Percentiles rank a stretch among this genome's conserved stretches.
Evolutionary conservation across 2,888 invertebrate species (phyloP).

Genomic region (Rhyacophila evoluta): DNA sequence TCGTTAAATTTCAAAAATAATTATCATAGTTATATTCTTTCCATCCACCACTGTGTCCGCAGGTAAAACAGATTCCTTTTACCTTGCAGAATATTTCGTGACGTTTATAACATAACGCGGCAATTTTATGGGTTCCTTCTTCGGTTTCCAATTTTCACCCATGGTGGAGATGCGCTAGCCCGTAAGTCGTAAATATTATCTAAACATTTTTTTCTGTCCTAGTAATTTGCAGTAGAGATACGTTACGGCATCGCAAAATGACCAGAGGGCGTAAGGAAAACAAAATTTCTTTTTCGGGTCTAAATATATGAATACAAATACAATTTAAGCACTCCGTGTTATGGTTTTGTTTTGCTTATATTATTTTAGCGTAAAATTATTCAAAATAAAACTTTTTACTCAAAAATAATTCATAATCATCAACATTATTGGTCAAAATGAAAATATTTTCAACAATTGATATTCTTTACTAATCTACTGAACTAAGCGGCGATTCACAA

Average conservation of each 20-base stretch:
- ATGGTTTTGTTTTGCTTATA: not conserved
- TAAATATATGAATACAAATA: not conserved
- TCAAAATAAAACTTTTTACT: too few relatives aligned
- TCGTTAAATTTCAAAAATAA: too few relatives aligned
- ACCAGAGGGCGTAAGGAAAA: not conserved
- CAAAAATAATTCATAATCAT: too few relatives aligned
- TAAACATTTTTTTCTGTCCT: not conserved
- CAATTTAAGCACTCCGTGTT: not conserved
- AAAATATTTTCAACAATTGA: too few relatives aligned
- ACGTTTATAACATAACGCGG: constrained; percentile 44
- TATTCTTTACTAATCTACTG: too few relatives aligned
- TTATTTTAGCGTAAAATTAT: not conserved
- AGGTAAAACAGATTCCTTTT: not conserved
- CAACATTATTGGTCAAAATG: too few relatives aligned
- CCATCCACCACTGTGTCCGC: constrained; percentile 5
- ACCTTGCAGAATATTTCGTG: constrained; percentile 16
- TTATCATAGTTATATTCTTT: too few relatives aligned
- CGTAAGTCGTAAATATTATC: constrained; percentile 24
- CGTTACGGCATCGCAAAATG: not conserved
- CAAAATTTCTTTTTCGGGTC: not conserved
- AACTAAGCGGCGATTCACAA: too few relatives aligned
- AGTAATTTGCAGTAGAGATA: constrained; percentile 24
- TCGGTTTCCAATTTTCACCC: constrained; percentile 37
- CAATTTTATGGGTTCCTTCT: constrained; percentile 35
- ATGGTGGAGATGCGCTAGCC: not conserved